Base-by-base conservation (phyloP, 2,797 vertebrate genomes). In the Ceyx erithaca region DNA sequence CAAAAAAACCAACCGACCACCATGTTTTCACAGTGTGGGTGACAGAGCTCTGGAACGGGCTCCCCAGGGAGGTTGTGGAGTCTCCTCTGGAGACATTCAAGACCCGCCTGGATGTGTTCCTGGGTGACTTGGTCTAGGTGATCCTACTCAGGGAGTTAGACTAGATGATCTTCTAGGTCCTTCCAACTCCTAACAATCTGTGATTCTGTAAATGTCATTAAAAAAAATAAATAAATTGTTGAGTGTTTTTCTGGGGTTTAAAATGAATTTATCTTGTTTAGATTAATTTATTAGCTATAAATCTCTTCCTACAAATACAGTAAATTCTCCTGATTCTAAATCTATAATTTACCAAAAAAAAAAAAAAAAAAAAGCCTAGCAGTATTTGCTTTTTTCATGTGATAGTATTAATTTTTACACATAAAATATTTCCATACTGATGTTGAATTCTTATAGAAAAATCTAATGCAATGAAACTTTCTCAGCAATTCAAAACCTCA, bases 391-490 rank as follows among this genome's bases (percentile, higher is more conserved):
- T 23, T 70, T 49, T 68, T 66, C 64, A 48, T 3, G 16, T 10
- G 37, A 63, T 7, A 59, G 25, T 43, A 3, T 51, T 61, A 21
- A 26, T 68, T 90, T 59, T 70, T n/a, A 35, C 15, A 51, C 40
- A 45, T 41, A 78, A 92, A 93, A 87, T 43, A n/a, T 22, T 92
- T 94, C 66, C 4, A 12, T 43, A 37, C 10, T 30, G 3, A 0
- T 63, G 43, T 6, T 90, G 48, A 95, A 95, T 80, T 92, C 90
- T 59, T 90, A 75, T 92, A 86, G 69, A 45, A 80, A 75, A 83
- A 64, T 26, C 49, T 6, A 78, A 93, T 28, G 58, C 55, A 85
- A 49, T 40, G 76, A 66, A 85, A 63, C 31, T 49, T 80, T 64
- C 48, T 45, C 78, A 83, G 76, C 55, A 72, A 59, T 80, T 93